Evolutionary conservation across 2,888 invertebrate genomes (phyloP).

Genomic region (Eretmocerus hayati): DNA sequence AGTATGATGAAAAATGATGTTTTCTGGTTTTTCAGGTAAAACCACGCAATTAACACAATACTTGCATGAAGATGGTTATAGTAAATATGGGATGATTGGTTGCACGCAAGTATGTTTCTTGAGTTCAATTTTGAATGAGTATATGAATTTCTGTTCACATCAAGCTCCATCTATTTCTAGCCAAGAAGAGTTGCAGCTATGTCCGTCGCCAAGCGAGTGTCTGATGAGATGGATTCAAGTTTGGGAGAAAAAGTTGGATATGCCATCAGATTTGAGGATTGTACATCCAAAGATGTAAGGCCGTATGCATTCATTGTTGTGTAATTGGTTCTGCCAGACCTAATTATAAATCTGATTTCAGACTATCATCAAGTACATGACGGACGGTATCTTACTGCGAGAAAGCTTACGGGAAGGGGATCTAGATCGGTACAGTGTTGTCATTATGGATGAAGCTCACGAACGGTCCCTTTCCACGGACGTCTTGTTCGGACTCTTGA

Average conservation of each 20-base stretch:
- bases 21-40: slow-evolving; percentile 50
- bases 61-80: slow-evolving; percentile 94
- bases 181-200: slow-evolving; percentile 97
- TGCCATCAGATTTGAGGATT: slow-evolving; percentile 99
- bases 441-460: slow-evolving; percentile 99
- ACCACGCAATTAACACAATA: slow-evolving; percentile 98
- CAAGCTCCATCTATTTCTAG: too few species aligned
- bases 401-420: slow-evolving; percentile 96
- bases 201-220: slow-evolving; percentile 98
- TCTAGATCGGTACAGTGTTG: slow-evolving; percentile 91
- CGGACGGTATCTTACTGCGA: slow-evolving; percentile 93
- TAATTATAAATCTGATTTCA: slow-evolving; percentile 33
- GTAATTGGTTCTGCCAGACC: neutral
- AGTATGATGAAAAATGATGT: too few species aligned
- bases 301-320: too few species aligned
- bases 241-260: slow-evolving; percentile 94
- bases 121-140: too few species aligned
- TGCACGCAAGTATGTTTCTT: too few species aligned
- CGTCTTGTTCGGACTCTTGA: slow-evolving; percentile 89
- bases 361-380: slow-evolving; percentile 97
- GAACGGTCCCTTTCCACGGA: slow-evolving; percentile 97
- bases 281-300: slow-evolving; percentile 73
- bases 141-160: too few species aligned
- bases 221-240: slow-evolving; percentile 92
- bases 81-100: slow-evolving; percentile 86